Evolutionary conservation across 2,113 vertebrate genomes (phyloP).

Genomic region (Catharus fuscescens): DNA sequence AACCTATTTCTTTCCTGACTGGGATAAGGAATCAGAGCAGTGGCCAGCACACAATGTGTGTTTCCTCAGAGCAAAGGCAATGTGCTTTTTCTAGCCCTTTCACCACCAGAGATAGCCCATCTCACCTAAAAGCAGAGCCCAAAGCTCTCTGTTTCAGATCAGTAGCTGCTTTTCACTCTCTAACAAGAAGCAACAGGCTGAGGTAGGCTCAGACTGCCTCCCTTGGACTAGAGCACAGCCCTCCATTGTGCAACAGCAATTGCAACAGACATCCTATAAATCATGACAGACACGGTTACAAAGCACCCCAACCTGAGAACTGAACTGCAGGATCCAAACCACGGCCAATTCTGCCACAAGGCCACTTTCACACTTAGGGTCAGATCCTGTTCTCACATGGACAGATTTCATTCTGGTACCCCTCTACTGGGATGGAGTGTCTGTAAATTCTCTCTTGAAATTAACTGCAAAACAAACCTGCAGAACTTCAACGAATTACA

Average conservation of each 20-base stretch:
- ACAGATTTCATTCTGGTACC: neutral
- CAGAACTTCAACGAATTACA: neutral
- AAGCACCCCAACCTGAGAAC: neutral
- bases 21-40: neutral
- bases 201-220: neutral
- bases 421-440: neutral
- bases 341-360: neutral
- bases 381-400: neutral
- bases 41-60: rapidly evolving
- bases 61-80: neutral
- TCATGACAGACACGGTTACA: neutral
- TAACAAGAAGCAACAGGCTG: slow-evolving; percentile 60
- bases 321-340: neutral
- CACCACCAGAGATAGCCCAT: neutral
- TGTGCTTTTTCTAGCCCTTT: neutral
- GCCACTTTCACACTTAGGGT: neutral
- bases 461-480: neutral
- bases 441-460: neutral
- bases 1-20: neutral
- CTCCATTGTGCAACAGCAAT: slow-evolving; percentile 26
- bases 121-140: neutral
- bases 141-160: neutral
- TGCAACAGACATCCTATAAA: slow-evolving; percentile 8
- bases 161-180: neutral
- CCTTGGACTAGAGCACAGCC: neutral